These are phyloP conservation scores for Trachythela sp. DNA, from an alignment of 64 coral and sea anemone genomes.

Conservation along the genomic window DNA sequence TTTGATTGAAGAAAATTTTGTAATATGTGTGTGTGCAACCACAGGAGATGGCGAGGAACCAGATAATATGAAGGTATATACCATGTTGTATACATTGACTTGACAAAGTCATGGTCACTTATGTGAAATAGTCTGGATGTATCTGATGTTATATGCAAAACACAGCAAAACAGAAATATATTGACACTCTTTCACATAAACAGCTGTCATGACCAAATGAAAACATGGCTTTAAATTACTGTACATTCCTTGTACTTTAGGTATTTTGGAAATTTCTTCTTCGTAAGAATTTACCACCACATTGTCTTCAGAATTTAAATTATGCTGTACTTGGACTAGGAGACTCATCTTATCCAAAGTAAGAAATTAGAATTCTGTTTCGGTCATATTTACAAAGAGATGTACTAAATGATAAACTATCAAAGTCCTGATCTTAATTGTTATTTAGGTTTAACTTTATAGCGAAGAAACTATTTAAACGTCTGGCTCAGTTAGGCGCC, in stretches of 20 bases:
- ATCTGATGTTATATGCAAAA: background rate
- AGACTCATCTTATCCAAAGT: constrained; percentile 98
- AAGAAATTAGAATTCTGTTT: no score
- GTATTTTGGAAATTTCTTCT: constrained; percentile 92
- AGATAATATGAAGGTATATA: constrained; percentile 92
- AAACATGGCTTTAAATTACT: no score
- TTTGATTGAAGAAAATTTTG: constrained; percentile 74
- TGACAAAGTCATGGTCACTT: no score
- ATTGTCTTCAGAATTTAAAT: constrained; percentile 54
- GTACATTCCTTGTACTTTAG: constrained; percentile 16
- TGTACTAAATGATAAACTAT: no score
- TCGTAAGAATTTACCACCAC: constrained; percentile 61
- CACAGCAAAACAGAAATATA: background rate
- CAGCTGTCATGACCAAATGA: no score
- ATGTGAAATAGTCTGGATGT: no score
- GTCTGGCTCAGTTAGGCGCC: constrained; percentile 67
- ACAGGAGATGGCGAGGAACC: constrained; percentile 98
- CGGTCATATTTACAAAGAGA: no score
- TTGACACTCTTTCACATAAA: background rate
- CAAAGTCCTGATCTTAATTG: background rate
- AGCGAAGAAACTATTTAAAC: constrained; percentile 80
- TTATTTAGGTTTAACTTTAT: constrained; percentile 86
- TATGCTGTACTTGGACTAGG: constrained; percentile 87
- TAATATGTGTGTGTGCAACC: constrained; percentile 86
- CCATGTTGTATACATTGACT: background rate